phyloP scores from a whole-genome alignment of 2,888 invertebrate species.

The Catocala sponsa region DNA sequence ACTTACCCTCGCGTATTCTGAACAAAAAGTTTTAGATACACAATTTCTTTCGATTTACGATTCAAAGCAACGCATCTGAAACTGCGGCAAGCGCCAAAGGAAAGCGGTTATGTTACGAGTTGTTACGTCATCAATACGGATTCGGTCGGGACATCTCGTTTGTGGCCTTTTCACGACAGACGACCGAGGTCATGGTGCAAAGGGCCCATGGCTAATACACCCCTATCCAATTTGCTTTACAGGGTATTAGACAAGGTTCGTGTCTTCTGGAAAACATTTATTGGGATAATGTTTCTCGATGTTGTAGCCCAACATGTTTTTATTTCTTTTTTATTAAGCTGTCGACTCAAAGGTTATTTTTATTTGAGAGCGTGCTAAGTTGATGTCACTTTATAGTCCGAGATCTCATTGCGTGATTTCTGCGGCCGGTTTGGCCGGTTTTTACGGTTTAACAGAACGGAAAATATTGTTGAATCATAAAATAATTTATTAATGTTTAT shows the following conservation, averaged over 20 bases:
- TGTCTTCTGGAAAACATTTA: neutral
- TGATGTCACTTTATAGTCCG: too few relatives aligned
- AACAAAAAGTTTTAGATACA: slow-evolving; percentile 14
- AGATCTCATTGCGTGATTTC: too few relatives aligned
- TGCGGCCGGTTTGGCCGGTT: too few relatives aligned
- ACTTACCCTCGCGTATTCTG: slow-evolving; percentile 7
- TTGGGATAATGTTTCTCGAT: neutral
- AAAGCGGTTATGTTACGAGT: slow-evolving; percentile 1
- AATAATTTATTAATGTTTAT: too few relatives aligned
- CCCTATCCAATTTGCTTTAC: slow-evolving; percentile 20
- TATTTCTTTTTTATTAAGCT: too few relatives aligned
- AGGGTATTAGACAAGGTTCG: slow-evolving; percentile 3
- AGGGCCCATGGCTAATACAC: slow-evolving; percentile 16
- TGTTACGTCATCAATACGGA: slow-evolving; percentile 5
- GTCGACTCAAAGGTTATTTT: too few relatives aligned
- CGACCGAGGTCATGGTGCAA: slow-evolving; percentile 19
- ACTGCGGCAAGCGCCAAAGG: neutral
- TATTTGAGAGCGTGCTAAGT: too few relatives aligned
- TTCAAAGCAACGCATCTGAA: slow-evolving; percentile 5
- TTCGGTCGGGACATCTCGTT: slow-evolving; percentile 21
- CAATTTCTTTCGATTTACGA: slow-evolving; percentile 18
- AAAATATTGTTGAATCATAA: too few relatives aligned
- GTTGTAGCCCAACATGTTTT: neutral
- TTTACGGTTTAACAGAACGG: too few relatives aligned
- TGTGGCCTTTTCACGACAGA: slow-evolving; percentile 23